Evolutionary conservation across 1,140 invertebrate genomes (phyloP).

Genomic region (Drosophila lacteicornis): DNA sequence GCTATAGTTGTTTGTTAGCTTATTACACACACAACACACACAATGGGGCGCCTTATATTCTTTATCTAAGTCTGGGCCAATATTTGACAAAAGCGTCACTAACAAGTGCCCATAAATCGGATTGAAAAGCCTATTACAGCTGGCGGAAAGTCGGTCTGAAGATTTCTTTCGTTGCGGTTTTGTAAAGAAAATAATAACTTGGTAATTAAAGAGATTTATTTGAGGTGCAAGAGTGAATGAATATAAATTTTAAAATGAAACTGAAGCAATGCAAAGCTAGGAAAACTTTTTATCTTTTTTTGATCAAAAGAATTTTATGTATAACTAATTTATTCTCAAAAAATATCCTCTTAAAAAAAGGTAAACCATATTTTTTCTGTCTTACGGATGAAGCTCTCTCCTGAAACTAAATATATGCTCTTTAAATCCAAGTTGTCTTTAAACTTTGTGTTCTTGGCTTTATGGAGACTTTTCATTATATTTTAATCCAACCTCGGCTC

Average conservation of each 20-base stretch:
- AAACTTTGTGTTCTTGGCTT: no score
- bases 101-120: slow-evolving; percentile 47
- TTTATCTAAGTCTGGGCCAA: slow-evolving; percentile 47
- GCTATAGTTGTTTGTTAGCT: slow-evolving; percentile 38
- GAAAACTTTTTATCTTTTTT: no score
- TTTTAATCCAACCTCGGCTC: no score
- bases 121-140: slow-evolving; percentile 33
- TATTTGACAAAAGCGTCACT: slow-evolving; percentile 49
- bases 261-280: no score
- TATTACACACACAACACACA: slow-evolving; percentile 43
- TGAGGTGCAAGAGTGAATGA: no score
- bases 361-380: no score
- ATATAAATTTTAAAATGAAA: neutral
- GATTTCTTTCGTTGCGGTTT: neutral
- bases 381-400: no score
- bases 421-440: no score
- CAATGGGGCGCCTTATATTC: slow-evolving; percentile 48
- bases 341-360: no score
- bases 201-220: neutral
- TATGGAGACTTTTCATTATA: fast-evolving
- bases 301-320: neutral
- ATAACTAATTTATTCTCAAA: no score
- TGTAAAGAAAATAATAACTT: neutral
- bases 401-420: no score
- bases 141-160: neutral